These are phyloP conservation scores for Zeus faber DNA, from an alignment of 2,113 vertebrate species.

Conservation along the genomic window DNA sequence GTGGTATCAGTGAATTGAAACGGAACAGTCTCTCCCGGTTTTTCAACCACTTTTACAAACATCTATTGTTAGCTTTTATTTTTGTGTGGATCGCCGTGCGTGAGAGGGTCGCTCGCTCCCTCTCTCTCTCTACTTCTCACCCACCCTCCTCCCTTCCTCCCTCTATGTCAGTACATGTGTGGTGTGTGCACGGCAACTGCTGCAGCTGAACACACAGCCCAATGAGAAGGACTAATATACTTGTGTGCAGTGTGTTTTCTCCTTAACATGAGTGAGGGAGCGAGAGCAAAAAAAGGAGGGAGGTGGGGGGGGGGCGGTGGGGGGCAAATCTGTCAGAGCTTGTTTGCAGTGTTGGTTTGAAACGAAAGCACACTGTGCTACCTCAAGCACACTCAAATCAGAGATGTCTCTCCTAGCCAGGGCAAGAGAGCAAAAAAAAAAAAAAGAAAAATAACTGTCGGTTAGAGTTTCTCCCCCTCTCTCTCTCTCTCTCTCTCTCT, in stretches of 20 bases:
- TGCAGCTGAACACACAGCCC: slow-evolving; percentile 68
- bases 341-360: slow-evolving; percentile 79
- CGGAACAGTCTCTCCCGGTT: slow-evolving; percentile 86
- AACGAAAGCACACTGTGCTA: slow-evolving; percentile 77
- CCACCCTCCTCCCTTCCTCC: too few species aligned
- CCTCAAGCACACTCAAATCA: slow-evolving; percentile 78
- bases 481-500: slow-evolving; percentile 15
- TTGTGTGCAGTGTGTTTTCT: slow-evolving; percentile 62
- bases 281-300: slow-evolving; percentile 50
- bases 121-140: too few species aligned
- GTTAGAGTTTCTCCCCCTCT: background rate
- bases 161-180: too few species aligned
- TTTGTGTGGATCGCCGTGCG: slow-evolving; percentile 43
- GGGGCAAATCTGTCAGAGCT: slow-evolving; percentile 77
- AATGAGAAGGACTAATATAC: slow-evolving; percentile 66
- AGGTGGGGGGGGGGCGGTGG: slow-evolving; percentile 43
- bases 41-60: slow-evolving; percentile 80
- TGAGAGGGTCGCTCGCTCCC: too few species aligned
- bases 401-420: slow-evolving; percentile 68
- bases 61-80: slow-evolving; percentile 83
- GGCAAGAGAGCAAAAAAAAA: slow-evolving; percentile 48
- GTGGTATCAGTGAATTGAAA: slow-evolving; percentile 95
- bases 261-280: slow-evolving; percentile 63
- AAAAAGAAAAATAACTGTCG: too few species aligned
- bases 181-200: too few species aligned